Base-by-base conservation (phyloP, 2,797 vertebrate species). In the Fistularia tabacaria region DNA sequence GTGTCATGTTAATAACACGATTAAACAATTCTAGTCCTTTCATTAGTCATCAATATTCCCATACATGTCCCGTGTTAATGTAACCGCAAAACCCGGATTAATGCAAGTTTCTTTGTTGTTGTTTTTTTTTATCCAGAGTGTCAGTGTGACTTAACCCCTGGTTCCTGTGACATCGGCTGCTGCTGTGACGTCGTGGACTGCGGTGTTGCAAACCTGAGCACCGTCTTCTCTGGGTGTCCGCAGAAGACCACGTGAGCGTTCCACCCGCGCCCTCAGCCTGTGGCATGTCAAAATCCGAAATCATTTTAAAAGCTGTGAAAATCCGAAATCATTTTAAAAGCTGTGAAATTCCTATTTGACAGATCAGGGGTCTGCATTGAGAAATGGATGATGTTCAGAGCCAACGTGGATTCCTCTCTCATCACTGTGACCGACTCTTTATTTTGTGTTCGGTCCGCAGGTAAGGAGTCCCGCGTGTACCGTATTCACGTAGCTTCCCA, bases 131-230 rank as follows among this genome's bases (percentile, higher is more conserved):
- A 8, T 75, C 8, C 69, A 92, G 91, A 13, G 45, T 92, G 91
- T 62, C 42, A 71, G 36, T 92, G 91, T 71, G 79, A 92, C 63
- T 51, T 92, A 57, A 91, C 84, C 3, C 81, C 85, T 14, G 73
- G 54, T 49, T 89, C 90, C 58, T 92, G 91, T 65, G 90, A 92
- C 68, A 83, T 92, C 1, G 85, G 85, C 71, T 92, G 91, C 76
- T 92, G 91, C 14, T 92, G 91, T 71, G 91, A 92, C 66, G 69
- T 55, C 5, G 45, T 51, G 7, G 89, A 92, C 52, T 92, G 91
- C 11, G 77, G 63, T 0, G 13, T 88, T n/a, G 50, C 71, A 0
- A 77, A 91, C 69, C 54, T 91, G 57, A 84, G 77, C 41, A 74
- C 84, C 0, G 76, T 91, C 66, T 92, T 92, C 75, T 81, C 38